phyloP scores from a whole-genome alignment of 2,113 vertebrate species.

The Microtus ochrogaster region DNA sequence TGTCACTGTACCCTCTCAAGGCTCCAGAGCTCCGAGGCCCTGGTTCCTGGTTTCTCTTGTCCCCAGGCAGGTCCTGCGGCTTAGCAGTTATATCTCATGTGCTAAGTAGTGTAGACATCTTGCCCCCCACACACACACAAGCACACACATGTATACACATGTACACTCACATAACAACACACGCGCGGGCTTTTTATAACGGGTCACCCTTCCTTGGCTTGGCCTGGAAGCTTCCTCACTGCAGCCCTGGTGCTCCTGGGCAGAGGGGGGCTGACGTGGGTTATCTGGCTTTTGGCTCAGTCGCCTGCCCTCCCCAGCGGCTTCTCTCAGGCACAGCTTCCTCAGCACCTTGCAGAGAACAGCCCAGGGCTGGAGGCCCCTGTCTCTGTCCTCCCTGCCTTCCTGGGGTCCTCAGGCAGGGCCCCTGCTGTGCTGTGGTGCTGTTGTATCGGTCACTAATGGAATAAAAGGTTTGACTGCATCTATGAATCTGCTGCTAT shows the following conservation, averaged over 20 bases:
- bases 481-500: neutral
- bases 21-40: neutral
- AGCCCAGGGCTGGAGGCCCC: neutral
- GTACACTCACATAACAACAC: neutral
- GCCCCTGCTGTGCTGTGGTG: slow-evolving; percentile 57
- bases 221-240: neutral
- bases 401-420: slow-evolving; percentile 10
- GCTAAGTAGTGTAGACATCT: slow-evolving; percentile 51
- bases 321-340: neutral
- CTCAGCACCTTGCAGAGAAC: neutral
- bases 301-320: too few relatives aligned
- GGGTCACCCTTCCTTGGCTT: neutral
- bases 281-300: accelerated
- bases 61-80: slow-evolving; percentile 72
- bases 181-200: neutral
- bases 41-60: slow-evolving; percentile 26
- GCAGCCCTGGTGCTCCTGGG: slow-evolving; percentile 11
- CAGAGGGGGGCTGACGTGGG: neutral
- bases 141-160: neutral
- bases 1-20: neutral
- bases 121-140: neutral
- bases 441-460: slow-evolving; percentile 46
- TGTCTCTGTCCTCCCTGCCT: neutral
- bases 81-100: neutral
- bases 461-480: slow-evolving; percentile 73